phyloP scores from a whole-genome alignment of 2,888 invertebrate species.

The Calliphora vomitoria region DNA sequence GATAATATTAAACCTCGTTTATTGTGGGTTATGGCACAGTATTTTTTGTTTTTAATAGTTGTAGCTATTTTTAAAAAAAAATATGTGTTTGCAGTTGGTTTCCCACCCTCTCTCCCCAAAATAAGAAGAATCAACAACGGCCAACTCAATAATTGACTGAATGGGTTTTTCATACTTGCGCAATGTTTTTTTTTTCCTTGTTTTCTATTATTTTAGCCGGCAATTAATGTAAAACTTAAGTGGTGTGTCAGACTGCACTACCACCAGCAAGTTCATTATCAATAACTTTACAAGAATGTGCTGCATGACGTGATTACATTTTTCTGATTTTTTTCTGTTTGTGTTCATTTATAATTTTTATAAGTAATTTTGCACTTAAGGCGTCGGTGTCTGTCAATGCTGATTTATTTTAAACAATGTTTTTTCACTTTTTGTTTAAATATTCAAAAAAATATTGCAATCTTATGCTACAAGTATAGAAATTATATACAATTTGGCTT shows the following conservation, averaged over 20 bases:
- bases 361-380: conserved; percentile 53
- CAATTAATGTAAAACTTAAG: conserved; percentile 58
- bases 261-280: conserved; percentile 68
- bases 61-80: too few relatives aligned
- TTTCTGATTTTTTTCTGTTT: not conserved
- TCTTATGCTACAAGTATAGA: not conserved
- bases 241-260: conserved; percentile 14
- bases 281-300: conserved; percentile 51
- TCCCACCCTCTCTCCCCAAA: not conserved
- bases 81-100: too few relatives aligned
- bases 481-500: not conserved
- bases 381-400: conserved; percentile 48
- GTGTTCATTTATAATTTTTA: conserved; percentile 24
- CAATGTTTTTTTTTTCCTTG: conserved; percentile 35
- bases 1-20: not conserved
- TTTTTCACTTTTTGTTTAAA: not conserved
- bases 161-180: conserved; percentile 58
- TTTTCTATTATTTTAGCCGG: conserved; percentile 63
- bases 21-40: too few relatives aligned
- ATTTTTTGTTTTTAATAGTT: too few relatives aligned
- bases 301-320: conserved; percentile 40
- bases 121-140: not conserved
- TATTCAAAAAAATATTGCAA: not conserved
- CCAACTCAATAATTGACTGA: conserved; percentile 33
- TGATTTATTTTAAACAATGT: conserved; percentile 2